Percentiles rank a stretch among this genome's conserved stretches.
These are phyloP conservation scores for Microcebus ravelobensis DNA, from an alignment of 2,113 vertebrate species.

Conservation along the genomic window DNA sequence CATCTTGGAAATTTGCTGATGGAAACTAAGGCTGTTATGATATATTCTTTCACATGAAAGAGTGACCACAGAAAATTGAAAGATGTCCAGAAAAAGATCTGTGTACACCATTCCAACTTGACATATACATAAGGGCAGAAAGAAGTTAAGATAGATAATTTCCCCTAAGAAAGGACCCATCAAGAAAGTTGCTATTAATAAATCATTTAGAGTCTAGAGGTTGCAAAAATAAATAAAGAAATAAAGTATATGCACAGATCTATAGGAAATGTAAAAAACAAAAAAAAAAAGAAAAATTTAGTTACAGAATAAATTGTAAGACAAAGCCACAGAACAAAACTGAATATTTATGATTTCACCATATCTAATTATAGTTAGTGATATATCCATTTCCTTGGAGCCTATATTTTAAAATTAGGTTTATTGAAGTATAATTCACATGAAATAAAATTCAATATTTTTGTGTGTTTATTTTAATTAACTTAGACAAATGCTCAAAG, in stretches of 20 bases:
- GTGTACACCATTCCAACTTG: neutral
- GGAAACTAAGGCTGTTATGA: neutral
- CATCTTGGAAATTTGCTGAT: neutral
- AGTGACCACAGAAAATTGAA: neutral
- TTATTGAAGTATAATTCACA: neutral
- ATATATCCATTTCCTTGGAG: neutral
- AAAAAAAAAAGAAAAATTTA: neutral
- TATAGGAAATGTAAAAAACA: neutral
- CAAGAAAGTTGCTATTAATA: slow-evolving; percentile 17
- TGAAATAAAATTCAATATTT: neutral
- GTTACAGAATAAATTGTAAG: neutral
- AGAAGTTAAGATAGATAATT: slow-evolving; percentile 3
- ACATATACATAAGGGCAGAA: neutral
- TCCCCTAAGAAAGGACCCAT: neutral
- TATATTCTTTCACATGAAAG: neutral
- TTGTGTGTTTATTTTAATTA: neutral
- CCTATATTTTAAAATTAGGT: neutral
- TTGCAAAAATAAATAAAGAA: neutral
- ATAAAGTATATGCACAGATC: neutral
- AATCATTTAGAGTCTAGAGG: neutral
- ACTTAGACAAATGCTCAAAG: neutral
- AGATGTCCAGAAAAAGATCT: neutral
- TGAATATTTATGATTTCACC: neutral
- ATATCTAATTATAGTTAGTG: neutral
- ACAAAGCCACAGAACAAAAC: neutral